Base-by-base conservation (phyloP, 1,140 invertebrate genomes). In the Zaprionus nigranus region DNA sequence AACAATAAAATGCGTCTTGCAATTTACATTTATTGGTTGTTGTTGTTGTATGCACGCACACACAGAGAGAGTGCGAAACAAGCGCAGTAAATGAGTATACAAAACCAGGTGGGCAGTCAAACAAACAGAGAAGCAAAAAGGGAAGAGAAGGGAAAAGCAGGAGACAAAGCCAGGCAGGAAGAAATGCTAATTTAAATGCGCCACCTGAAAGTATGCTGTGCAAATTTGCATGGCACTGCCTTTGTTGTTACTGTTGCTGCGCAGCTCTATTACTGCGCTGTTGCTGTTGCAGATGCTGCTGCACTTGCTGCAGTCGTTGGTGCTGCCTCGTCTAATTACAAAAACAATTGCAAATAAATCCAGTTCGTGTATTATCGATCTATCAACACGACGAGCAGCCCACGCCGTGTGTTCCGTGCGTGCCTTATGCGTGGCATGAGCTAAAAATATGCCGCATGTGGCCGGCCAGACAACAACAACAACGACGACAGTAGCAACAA, bases 181-280 rank as follows among this genome's bases (percentile, higher is more conserved):
- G 30, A 9, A 34, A 43, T 28, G 22, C 43, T 38, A 9, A 82
- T 67, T 72, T 58, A 54, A 30, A 34, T 63, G 34, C 61, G 43
- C 24, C 0, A 68, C 81, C 81, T 60, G 70, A 84, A 81, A 84
- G 78, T 84, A 80, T 79, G 65, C 81, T 38, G 40, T 36, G 36
- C 63, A 67, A 59, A 43, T 12, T 68, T 53, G 9, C 34, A 22
- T 11, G 28, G 11, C 51, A 34, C 49, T 53, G 6, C 28, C 22
- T 43, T 58, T 56, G 67, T 40, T 60, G 53, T 26, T 57, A 46
- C 38, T 64, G 34, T 38, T 64, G 13, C 12, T 38, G 30, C 22
- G 46, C 20, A 4, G 28, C 13, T 34, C 13, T 36, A 36, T 51
- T 75, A 11, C 6, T 36, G 24, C 24, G 30, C 61, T 51, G 6